These are phyloP conservation scores for Masnerella sp. DNA, from an alignment of 2,888 invertebrate species.

Conservation along the genomic window DNA sequence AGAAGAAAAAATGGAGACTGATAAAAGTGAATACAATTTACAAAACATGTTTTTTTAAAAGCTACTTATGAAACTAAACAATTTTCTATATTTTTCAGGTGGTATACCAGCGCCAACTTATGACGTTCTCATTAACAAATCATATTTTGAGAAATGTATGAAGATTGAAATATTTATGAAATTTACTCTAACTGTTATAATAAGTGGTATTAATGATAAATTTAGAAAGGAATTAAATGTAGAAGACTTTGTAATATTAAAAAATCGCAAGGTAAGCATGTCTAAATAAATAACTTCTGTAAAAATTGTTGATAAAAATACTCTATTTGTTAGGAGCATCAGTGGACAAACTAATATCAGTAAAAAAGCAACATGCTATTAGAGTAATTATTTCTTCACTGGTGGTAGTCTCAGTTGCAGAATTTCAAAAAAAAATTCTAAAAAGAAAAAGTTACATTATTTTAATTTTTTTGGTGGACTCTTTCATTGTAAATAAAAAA, in stretches of 20 bases:
- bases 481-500: background rate
- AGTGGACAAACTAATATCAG: no score
- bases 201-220: slow-evolving; percentile 89
- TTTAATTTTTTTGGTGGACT: background rate
- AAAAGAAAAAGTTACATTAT: background rate
- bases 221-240: slow-evolving; percentile 84
- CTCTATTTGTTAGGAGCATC: no score
- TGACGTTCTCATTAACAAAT: slow-evolving; percentile 90
- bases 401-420: no score
- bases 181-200: slow-evolving; percentile 88
- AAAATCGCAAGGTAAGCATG: slow-evolving; percentile 81
- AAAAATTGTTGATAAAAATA: background rate
- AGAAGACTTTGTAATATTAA: slow-evolving; percentile 83
- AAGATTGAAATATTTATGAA: slow-evolving; percentile 85
- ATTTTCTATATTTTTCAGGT: slow-evolving; percentile 74
- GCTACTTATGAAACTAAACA: background rate
- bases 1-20: slow-evolving; percentile 86
- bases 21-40: slow-evolving; percentile 80
- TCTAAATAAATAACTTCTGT: background rate
- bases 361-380: no score
- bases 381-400: no score
- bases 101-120: slow-evolving; percentile 86
- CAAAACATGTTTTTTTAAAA: background rate
- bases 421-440: background rate
- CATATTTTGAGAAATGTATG: slow-evolving; percentile 87